Percentiles rank a stretch among this genome's conserved stretches.
Evolutionary conservation across 2,797 vertebrate species (phyloP).

Genomic region (Characodon lateralis): DNA sequence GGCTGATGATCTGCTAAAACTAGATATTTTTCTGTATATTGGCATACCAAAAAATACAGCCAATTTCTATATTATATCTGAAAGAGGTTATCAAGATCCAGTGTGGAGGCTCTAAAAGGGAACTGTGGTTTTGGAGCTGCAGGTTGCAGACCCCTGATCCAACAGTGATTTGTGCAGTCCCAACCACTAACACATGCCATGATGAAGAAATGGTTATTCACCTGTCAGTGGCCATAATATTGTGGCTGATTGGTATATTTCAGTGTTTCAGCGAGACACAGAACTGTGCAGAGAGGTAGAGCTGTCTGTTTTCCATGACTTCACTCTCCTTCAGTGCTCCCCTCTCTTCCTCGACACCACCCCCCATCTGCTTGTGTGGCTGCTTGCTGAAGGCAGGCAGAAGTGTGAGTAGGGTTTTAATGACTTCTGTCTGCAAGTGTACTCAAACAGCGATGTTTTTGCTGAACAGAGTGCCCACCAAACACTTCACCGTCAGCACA

Average conservation of each 20-base stretch:
- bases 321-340: slow-evolving; percentile 25
- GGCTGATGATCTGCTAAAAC: no score
- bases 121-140: no score
- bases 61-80: no score
- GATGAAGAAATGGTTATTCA: no score
- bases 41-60: no score
- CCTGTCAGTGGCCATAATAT: not conserved
- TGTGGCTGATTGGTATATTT: not conserved
- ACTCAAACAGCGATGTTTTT: slow-evolving; percentile 39
- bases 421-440: slow-evolving; percentile 57
- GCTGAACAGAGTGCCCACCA: slow-evolving; percentile 41
- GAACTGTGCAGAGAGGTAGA: slow-evolving; percentile 20
- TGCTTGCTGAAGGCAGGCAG: slow-evolving; percentile 57
- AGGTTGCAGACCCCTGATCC: no score
- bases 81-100: no score
- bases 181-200: no score
- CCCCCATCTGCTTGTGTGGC: slow-evolving; percentile 15
- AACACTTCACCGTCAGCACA: slow-evolving; percentile 26
- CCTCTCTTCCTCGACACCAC: not conserved
- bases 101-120: no score
- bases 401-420: slow-evolving; percentile 74
- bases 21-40: no score
- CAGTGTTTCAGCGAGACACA: not conserved
- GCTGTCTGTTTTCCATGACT: slow-evolving; percentile 47
- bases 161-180: no score